phyloP scores from a whole-genome alignment of 2,797 vertebrate species.

The Crocodylus rhombifer region DNA sequence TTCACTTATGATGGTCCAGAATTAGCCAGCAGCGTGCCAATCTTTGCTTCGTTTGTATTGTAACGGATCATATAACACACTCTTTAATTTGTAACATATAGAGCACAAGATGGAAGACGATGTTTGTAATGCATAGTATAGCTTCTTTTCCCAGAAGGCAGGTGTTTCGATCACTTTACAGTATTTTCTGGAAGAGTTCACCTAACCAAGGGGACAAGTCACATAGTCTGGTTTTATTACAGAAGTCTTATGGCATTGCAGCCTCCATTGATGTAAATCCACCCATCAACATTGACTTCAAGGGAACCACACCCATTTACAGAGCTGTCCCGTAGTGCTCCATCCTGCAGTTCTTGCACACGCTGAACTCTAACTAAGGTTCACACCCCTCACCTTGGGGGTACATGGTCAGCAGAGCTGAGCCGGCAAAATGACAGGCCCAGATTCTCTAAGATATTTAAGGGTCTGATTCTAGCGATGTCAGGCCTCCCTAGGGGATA shows the following conservation, averaged over 20 bases:
- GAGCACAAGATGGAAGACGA: slow-evolving; percentile 34
- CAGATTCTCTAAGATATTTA: too few relatives aligned
- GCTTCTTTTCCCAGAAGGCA: slow-evolving; percentile 48
- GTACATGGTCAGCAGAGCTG: too few relatives aligned
- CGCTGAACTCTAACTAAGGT: not conserved
- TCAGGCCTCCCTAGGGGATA: too few relatives aligned
- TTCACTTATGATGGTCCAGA: not conserved
- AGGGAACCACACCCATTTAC: not conserved
- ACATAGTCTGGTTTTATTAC: slow-evolving; percentile 59
- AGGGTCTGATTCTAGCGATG: too few relatives aligned
- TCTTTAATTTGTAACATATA: slow-evolving; percentile 57
- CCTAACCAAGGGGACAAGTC: slow-evolving; percentile 60
- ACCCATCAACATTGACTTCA: not conserved
- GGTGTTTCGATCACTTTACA: slow-evolving; percentile 66
- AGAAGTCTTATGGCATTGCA: slow-evolving; percentile 59
- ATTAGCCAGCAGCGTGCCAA: not conserved
- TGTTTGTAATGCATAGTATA: slow-evolving; percentile 16
- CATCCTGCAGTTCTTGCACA: not conserved
- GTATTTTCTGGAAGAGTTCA: slow-evolving; percentile 69
- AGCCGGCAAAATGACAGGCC: too few relatives aligned
- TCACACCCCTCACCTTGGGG: not conserved
- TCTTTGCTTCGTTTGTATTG: slow-evolving; percentile 12
- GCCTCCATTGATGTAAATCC: slow-evolving; percentile 10
- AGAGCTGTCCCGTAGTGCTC: not conserved
- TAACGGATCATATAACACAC: slow-evolving; percentile 16